phyloP scores from a whole-genome alignment of 2,888 invertebrate genomes.

The Drosophila mettleri region DNA sequence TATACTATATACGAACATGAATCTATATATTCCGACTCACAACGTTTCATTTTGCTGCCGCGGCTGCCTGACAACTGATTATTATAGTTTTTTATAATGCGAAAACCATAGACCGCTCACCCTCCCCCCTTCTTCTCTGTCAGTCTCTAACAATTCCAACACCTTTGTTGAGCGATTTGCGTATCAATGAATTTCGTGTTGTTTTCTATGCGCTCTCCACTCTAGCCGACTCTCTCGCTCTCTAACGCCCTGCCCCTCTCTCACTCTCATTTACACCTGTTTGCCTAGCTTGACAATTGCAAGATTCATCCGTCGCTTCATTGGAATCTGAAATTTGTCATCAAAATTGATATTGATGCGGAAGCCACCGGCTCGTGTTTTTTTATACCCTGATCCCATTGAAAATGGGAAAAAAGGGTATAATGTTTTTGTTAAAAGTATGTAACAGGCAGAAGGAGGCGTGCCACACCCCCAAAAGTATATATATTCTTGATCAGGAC shows the following conservation, averaged over 20 bases:
- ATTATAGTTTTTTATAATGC: slow-evolving; percentile 21
- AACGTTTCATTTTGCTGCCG: slow-evolving; percentile 21
- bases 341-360: slow-evolving; percentile 45
- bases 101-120: neutral
- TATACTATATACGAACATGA: slow-evolving; percentile 2
- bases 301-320: slow-evolving; percentile 68
- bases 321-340: slow-evolving; percentile 65
- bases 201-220: slow-evolving; percentile 8
- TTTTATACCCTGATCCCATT: too few species aligned
- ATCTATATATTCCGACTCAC: neutral
- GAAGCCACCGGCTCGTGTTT: slow-evolving; percentile 35
- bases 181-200: slow-evolving; percentile 53
- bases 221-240: neutral
- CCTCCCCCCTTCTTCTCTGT: neutral
- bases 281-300: slow-evolving; percentile 7
- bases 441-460: too few species aligned
- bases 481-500: too few species aligned
- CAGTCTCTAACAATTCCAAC: neutral
- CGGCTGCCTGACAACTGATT: slow-evolving; percentile 48
- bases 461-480: too few species aligned
- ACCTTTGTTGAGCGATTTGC: slow-evolving; percentile 44
- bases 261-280: slow-evolving; percentile 38
- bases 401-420: too few species aligned
- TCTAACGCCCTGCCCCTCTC: slow-evolving; percentile 1
- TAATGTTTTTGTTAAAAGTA: too few species aligned